Conservation (phyloP, 2,113 vertebrate species). For the Xiphophorus maculatus region DNA sequence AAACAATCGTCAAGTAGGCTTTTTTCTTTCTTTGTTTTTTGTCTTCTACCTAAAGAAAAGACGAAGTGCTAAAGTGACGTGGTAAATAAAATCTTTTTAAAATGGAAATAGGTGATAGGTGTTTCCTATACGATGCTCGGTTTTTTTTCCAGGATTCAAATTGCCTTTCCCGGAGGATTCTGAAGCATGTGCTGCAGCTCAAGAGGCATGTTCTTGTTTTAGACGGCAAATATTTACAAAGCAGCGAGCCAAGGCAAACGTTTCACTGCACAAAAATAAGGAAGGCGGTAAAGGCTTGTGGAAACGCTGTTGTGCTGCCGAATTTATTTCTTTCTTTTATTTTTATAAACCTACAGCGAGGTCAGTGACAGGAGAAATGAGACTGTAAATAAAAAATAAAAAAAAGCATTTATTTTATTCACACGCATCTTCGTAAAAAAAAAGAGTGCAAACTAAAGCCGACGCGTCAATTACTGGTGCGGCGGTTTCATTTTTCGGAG, state of each 20-base stretch:
- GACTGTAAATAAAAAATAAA: background rate
- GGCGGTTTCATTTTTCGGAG: background rate
- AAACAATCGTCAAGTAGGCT: constrained; percentile 4
- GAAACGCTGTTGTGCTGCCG: constrained; percentile 53
- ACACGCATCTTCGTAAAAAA: background rate
- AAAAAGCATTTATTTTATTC: background rate
- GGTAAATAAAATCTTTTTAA: constrained; percentile 30
- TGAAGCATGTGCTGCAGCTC: constrained; percentile 71
- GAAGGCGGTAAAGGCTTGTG: constrained; percentile 54
- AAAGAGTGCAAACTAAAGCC: background rate
- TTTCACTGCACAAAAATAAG: constrained; percentile 70
- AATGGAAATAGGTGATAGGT: constrained; percentile 12
- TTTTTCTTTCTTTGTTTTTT: background rate
- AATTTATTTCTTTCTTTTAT: constrained; percentile 22
- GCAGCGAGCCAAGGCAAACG: constrained; percentile 69
- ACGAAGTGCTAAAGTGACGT: constrained; percentile 30
- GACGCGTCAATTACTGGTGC: background rate
- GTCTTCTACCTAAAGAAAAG: constrained; percentile 10
- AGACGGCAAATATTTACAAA: constrained; percentile 80
- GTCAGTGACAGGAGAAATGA: constrained; percentile 13
- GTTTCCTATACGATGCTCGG: constrained; percentile 8
- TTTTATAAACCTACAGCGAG: constrained; percentile 6
- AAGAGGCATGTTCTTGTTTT: constrained; percentile 73
- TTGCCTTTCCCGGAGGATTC: constrained; percentile 51
- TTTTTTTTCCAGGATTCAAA: constrained; percentile 35